Conservation (phyloP, 2,888 invertebrate genomes). For the Ferdinandea cuprea region DNA sequence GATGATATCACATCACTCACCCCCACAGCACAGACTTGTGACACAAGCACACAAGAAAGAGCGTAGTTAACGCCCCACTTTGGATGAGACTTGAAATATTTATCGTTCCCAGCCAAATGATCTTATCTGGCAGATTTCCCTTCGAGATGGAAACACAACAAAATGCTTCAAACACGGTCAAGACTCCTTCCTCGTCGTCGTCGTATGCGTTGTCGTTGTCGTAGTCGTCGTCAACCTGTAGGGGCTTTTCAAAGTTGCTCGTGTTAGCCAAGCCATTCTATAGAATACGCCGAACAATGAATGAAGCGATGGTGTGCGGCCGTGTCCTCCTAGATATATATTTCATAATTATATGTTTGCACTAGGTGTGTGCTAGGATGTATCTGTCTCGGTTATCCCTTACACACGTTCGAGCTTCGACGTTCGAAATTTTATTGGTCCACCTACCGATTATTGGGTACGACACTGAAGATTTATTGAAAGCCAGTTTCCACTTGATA, state of each 20-base stretch:
- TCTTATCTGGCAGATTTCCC: conserved; percentile 66
- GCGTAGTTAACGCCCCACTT: conserved; percentile 68
- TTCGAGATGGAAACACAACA: conserved; percentile 51
- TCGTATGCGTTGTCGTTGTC: too few relatives aligned
- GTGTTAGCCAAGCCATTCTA: conserved; percentile 26
- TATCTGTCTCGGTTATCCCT: conserved; percentile 41
- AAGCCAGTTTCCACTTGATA: conserved; percentile 58
- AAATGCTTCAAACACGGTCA: conserved; percentile 52
- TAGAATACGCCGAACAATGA: conserved; percentile 52
- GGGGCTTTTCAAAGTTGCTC: conserved; percentile 53
- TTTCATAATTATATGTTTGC: conserved; percentile 74
- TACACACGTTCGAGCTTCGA: conserved; percentile 44
- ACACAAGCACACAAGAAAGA: conserved; percentile 56
- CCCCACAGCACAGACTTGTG: conserved; percentile 63
- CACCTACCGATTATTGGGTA: conserved; percentile 74
- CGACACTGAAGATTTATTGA: conserved; percentile 73
- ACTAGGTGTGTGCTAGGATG: conserved; percentile 67
- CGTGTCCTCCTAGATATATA: conserved; percentile 69
- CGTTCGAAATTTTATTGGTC: conserved; percentile 65
- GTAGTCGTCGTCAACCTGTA: conserved; percentile 52
- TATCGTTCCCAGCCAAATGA: conserved; percentile 70
- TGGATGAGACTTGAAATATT: conserved; percentile 66
- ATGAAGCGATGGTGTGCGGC: conserved; percentile 59
- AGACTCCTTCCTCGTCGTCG: conserved; percentile 46
- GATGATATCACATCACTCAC: conserved; percentile 73